phyloP scores from a whole-genome alignment of 2,113 vertebrate genomes.

The Charina bottae region DNA sequence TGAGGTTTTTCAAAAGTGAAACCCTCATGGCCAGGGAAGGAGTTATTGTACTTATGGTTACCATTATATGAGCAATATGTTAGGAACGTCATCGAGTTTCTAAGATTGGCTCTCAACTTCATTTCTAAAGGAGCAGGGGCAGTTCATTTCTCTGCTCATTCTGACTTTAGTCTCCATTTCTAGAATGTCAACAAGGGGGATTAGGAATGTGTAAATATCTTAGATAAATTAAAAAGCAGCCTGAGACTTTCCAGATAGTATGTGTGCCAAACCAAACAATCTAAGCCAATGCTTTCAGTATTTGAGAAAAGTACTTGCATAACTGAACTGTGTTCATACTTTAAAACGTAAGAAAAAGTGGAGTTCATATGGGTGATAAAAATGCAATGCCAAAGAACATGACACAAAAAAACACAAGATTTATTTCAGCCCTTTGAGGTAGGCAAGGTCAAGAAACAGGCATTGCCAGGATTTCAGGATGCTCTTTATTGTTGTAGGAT shows the following conservation, averaged over 20 bases:
- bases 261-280: slow-evolving; percentile 19
- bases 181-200: slow-evolving; percentile 24
- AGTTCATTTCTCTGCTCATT: slow-evolving; percentile 23
- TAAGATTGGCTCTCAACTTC: neutral
- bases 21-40: neutral
- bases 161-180: slow-evolving; percentile 20
- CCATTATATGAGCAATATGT: neutral
- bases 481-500: neutral
- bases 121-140: neutral
- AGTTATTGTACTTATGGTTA: neutral
- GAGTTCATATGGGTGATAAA: neutral
- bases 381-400: neutral
- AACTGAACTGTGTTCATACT: slow-evolving; percentile 2
- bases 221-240: slow-evolving; percentile 27
- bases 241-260: neutral
- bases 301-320: slow-evolving; percentile 17
- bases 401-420: neutral
- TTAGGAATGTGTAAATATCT: slow-evolving; percentile 34
- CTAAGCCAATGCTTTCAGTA: slow-evolving; percentile 15
- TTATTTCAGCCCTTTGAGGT: neutral
- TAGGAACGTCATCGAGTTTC: neutral
- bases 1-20: neutral
- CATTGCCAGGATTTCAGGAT: neutral
- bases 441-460: neutral
- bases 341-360: neutral